Percentiles rank a stretch among this genome's conserved stretches.
These are phyloP conservation scores for Harpagus bidentatus DNA, from an alignment of 2,113 vertebrate genomes.

Conservation along the genomic window DNA sequence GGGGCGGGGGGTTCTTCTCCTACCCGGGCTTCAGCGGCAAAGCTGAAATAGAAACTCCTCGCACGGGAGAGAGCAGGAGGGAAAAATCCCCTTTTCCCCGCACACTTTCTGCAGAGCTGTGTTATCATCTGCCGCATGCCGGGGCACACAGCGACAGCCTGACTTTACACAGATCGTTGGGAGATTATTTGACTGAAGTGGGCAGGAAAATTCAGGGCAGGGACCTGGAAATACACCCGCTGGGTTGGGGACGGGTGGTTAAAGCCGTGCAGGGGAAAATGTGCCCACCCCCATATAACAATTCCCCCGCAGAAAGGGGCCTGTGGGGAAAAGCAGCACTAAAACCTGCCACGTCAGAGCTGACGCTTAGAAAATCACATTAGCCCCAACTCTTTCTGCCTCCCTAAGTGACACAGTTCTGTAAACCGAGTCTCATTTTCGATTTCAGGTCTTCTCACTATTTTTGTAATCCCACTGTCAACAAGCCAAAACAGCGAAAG, in stretches of 20 bases:
- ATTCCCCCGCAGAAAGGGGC: not conserved
- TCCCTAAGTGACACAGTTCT: not conserved
- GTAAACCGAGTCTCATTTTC: not conserved
- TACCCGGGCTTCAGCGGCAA: not conserved
- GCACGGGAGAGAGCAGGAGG: not conserved
- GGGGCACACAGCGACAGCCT: not conserved
- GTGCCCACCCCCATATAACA: rapidly evolving
- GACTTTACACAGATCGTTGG: rapidly evolving
- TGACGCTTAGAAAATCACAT: not conserved
- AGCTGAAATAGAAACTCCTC: not conserved
- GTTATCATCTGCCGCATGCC: rapidly evolving
- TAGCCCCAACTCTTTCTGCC: not conserved
- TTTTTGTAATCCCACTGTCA: not conserved
- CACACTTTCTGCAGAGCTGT: rapidly evolving
- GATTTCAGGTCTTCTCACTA: not conserved
- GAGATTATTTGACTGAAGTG: rapidly evolving
- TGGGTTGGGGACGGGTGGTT: not conserved
- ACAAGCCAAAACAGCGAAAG: not conserved
- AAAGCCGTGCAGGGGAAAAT: not conserved
- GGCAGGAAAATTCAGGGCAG: not conserved
- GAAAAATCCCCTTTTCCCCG: not conserved
- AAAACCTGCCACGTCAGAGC: not conserved
- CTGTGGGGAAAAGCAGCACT: not conserved
- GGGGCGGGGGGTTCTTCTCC: not conserved
- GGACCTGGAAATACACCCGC: not conserved